Evolutionary conservation across 2,888 invertebrate genomes (phyloP).

Genomic region (Hetaerina titia): DNA sequence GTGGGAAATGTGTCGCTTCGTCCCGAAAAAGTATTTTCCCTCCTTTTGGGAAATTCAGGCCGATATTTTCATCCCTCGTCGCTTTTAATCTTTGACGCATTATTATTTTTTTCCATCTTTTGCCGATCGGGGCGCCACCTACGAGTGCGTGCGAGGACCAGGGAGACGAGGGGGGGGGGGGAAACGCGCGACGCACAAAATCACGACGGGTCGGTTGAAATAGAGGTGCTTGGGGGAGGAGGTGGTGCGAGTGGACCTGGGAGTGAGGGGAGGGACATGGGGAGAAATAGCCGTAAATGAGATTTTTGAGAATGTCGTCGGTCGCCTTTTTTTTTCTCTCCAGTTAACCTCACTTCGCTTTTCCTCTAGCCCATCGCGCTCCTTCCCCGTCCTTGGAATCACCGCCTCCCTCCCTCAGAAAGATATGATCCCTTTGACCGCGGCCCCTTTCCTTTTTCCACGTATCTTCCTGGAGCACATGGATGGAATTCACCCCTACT

Average conservation of each 20-base stretch:
- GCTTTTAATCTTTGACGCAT: constrained; percentile 13
- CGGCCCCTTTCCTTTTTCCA: too few species aligned
- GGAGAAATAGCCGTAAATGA: constrained; percentile 14
- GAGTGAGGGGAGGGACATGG: background rate
- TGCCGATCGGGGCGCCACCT: background rate
- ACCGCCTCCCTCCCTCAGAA: background rate
- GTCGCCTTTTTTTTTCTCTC: background rate
- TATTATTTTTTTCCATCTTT: background rate
- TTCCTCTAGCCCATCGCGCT: background rate
- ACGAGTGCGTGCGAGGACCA: background rate
- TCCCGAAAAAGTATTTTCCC: constrained; percentile 7
- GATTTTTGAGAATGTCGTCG: constrained; percentile 33
- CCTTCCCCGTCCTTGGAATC: background rate
- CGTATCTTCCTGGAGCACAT: too few species aligned
- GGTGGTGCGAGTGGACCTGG: background rate
- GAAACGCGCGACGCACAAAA: background rate
- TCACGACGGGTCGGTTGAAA: background rate
- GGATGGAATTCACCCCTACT: too few species aligned
- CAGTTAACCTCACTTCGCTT: background rate
- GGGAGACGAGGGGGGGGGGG: background rate
- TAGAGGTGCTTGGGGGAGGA: background rate
- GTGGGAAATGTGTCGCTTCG: constrained; percentile 42
- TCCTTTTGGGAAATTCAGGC: constrained; percentile 28
- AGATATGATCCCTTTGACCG: background rate
- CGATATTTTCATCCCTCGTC: constrained; percentile 41